Base-by-base conservation (phyloP, 2,888 invertebrate genomes). In the Watsonalla binaria region DNA sequence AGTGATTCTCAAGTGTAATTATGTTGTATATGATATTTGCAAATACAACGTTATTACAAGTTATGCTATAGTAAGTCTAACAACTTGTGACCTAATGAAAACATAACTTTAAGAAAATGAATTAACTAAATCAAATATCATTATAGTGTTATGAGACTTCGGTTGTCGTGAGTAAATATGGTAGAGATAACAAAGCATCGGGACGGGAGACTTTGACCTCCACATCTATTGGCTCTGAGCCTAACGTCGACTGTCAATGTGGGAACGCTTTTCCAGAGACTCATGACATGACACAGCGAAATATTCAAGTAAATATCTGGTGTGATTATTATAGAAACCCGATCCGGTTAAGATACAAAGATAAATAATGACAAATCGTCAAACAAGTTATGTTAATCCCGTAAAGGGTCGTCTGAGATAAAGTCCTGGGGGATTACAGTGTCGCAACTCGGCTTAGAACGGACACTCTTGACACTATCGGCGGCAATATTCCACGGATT, bases 361-460 rank as follows among this genome's bases (percentile, higher is more conserved):
- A 82, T 78, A 82, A 82, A 84, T 80, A 78, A 75, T 81, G 78
- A 82, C 78, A 79, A 82, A 81, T 83, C 75, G 80, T 74, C 78
- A 72, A 73, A 77, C 81, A 82, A 82, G 76, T 82, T 78, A 80
- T 81, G 81, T 78, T 86, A 87, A 87, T 83, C 82, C 82, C 77
- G 66, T 82, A 84, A 86, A 87, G 84, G 86, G 86, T 84, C 81
- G 78, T 68, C 72, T 65, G 75, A 76, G 83, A 82, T 82, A 82
- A 82, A 81, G 73, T 82, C 78, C 72, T 68, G 54, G 54, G 71
- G 82, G 84, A 82, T 84, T 84, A 84, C 72, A 78, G 70, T 78
- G 81, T 81, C 82, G 80, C 74, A 79, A 78, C 76, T 80, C 71
- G 80, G 82, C 78, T 85, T 80, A 80, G 68, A 72, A 64, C 73